Evolutionary conservation across 2,888 invertebrate species (phyloP), one percentile per base, ranked within the genome.

Genomic region (Odontocerum albicorne): DNA sequence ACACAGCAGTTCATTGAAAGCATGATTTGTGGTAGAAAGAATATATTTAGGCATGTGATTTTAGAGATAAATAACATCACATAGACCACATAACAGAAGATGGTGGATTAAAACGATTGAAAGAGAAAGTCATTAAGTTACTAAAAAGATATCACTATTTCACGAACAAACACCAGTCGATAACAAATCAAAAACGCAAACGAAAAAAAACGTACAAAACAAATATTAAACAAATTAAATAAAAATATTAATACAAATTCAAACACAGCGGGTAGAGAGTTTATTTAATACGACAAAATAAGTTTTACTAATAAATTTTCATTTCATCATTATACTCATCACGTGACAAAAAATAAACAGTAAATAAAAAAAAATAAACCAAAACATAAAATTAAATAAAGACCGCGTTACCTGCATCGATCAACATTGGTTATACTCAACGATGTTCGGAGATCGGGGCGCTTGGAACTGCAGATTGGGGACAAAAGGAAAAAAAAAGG

Each of bases 261-360:
- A 47, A 67, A 72, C 70, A 68, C 69, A 72, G 75, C 75, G 78
- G 77, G 79, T 79, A 79, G 79, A 79, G 79, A 79, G 79, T 57
- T 55, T 35, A 33, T 51, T 55, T 13, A 38, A 57, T 42, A 56
- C 50, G 36, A 45, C 32, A 60, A 61, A 55, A 63, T 43, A 49
- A 27, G 42, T 19, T 39, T 39, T 27, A 40, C 20, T 27, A 36
- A 16, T 40, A 38, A 42, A 47, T 49, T 49, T 31, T 51, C 35
- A 39, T 31, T 49, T 40, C 42, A 40, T 44, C 49, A 47, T 16
- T 36, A n/a, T 35, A 45, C 17, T 47, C 21, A 20, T 35, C 10
- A 46, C 50, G 21, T 31, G 35, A 31, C 21, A 38, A 36, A 21
- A 47, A 22, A 45, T 33, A 46, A 57, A 46, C 17, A 21, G n/a